Conservation (phyloP, 2,888 invertebrate genomes). For the Balanococcus diminutus region DNA sequence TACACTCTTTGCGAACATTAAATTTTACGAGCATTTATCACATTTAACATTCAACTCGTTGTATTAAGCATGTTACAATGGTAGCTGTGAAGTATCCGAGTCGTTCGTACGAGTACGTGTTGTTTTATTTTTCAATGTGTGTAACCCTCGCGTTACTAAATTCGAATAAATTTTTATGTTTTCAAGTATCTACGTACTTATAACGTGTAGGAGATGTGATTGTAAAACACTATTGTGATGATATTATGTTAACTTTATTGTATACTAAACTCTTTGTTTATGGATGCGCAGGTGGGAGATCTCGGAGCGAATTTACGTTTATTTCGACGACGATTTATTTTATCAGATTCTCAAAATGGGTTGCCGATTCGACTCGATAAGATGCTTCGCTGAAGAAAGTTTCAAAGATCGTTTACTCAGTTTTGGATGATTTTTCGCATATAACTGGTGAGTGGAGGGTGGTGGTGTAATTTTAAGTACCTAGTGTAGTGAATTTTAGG, state of each 20-base stretch:
- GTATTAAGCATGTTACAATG: neutral
- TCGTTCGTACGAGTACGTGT: neutral
- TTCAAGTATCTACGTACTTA: neutral
- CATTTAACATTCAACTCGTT: conserved; percentile 16
- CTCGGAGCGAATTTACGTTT: neutral
- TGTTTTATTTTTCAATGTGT: conserved; percentile 5
- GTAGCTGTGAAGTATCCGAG: neutral
- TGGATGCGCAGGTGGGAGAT: neutral
- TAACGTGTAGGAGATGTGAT: neutral
- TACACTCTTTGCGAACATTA: neutral
- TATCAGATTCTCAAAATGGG: neutral
- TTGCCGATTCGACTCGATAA: neutral
- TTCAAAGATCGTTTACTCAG: neutral
- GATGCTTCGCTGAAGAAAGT: neutral
- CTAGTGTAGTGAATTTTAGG: too few relatives aligned
- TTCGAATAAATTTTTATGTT: conserved; percentile 26
- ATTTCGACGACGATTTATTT: neutral
- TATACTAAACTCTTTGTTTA: neutral
- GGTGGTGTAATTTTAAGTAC: too few relatives aligned
- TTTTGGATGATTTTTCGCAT: neutral
- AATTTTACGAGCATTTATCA: conserved; percentile 31
- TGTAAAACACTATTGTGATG: neutral
- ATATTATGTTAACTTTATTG: neutral
- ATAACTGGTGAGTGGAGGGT: neutral
- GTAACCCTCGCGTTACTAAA: neutral